These are phyloP conservation scores for Synergus umbraculus DNA, from an alignment of 2,888 invertebrate genomes.

Conservation along the genomic window DNA sequence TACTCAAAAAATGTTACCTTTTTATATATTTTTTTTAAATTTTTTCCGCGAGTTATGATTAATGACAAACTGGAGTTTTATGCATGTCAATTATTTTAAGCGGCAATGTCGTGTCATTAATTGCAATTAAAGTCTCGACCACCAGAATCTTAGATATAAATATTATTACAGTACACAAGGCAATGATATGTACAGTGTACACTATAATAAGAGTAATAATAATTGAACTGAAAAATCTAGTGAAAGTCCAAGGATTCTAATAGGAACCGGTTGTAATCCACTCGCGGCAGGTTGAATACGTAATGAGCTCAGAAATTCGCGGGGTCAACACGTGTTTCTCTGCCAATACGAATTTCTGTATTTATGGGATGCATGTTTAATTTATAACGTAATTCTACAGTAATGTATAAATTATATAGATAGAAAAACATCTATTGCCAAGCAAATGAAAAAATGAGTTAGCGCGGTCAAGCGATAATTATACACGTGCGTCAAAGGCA, in stretches of 20 bases:
- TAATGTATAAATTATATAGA: not conserved
- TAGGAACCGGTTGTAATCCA: constrained; percentile 17
- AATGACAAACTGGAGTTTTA: too few relatives aligned
- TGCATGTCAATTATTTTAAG: constrained; percentile 4
- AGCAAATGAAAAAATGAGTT: too few relatives aligned
- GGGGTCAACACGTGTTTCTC: constrained; percentile 7
- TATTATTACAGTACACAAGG: constrained; percentile 11
- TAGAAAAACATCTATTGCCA: too few relatives aligned
- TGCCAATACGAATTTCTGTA: constrained; percentile 19
- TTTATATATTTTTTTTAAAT: too few relatives aligned
- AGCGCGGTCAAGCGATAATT: too few relatives aligned
- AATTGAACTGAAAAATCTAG: constrained; percentile 16
- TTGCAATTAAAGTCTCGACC: constrained; percentile 13
- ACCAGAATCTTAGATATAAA: not conserved
- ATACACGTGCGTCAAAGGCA: too few relatives aligned
- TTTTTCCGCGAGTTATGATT: too few relatives aligned
- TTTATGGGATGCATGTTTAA: not conserved
- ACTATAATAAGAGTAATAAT: constrained; percentile 32
- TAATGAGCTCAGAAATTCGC: constrained; percentile 22
- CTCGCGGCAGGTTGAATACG: constrained; percentile 17
- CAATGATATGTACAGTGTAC: not conserved
- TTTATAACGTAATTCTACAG: not conserved
- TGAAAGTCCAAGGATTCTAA: constrained; percentile 24
- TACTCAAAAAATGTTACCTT: too few relatives aligned
- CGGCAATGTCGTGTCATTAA: not conserved